Conservation (phyloP, 1,140 invertebrate species). For the Chymomyza costata region DNA sequence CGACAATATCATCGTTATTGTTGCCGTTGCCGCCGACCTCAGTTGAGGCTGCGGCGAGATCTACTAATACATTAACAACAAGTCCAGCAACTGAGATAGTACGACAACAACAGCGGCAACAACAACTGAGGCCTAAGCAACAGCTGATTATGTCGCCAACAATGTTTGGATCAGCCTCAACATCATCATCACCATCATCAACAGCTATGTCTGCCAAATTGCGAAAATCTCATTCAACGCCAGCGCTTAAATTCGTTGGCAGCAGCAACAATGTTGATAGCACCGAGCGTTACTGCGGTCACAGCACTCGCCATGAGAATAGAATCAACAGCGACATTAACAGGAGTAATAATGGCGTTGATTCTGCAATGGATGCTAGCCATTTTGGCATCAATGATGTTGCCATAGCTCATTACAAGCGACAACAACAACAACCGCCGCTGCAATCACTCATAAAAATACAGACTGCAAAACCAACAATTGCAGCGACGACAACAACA, state of each 20-base stretch:
- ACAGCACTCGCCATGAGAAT: no score
- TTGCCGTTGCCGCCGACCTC: slow-evolving; percentile 35
- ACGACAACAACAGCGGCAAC: slow-evolving; percentile 7
- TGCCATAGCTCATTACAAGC: slow-evolving; percentile 21
- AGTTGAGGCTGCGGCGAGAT: slow-evolving; percentile 32
- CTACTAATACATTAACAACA: slow-evolving; percentile 15
- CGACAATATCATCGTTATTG: no score
- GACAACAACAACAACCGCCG: slow-evolving; percentile 11
- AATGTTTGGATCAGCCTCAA: slow-evolving; percentile 10
- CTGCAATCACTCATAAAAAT: neutral
- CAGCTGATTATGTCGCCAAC: slow-evolving; percentile 29
- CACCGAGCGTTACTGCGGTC: no score
- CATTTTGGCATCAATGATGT: slow-evolving; percentile 29
- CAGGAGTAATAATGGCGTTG: slow-evolving; percentile 4
- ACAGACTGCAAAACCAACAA: slow-evolving; percentile 22
- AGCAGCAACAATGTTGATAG: slow-evolving; percentile 19
- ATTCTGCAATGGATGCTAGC: slow-evolving; percentile 35
- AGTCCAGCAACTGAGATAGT: slow-evolving; percentile 20
- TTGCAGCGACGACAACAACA: slow-evolving; percentile 12
- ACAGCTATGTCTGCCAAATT: slow-evolving; percentile 22
- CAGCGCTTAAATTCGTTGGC: slow-evolving; percentile 41
- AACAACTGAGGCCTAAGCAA: slow-evolving; percentile 5
- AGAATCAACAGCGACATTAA: slow-evolving; percentile 12
- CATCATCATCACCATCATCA: slow-evolving; percentile 17
- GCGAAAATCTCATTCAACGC: slow-evolving; percentile 61